Evolutionary conservation across 2,113 vertebrate genomes (phyloP).

Genomic region (Cyanoramphus novaezelandiae): DNA sequence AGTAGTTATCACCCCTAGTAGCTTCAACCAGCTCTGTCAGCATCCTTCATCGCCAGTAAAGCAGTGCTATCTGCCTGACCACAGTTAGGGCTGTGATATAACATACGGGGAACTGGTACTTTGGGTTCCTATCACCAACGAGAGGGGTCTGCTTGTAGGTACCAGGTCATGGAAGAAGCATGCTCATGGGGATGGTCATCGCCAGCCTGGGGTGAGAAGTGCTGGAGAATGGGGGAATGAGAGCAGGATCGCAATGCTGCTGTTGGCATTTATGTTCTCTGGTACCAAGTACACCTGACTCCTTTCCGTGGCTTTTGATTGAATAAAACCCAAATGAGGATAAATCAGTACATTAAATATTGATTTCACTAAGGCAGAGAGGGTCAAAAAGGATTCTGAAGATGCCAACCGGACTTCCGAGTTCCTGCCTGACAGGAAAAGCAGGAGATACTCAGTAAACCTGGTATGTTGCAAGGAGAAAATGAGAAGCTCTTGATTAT

Average conservation of each 20-base stretch:
- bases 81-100: not conserved
- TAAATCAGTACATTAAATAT: not conserved
- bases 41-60: not conserved
- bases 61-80: not conserved
- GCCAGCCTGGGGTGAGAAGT: not conserved
- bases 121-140: rapidly evolving
- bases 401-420: not conserved
- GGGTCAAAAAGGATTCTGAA: not conserved
- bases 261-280: not conserved
- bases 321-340: not conserved
- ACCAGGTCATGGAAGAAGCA: not conserved
- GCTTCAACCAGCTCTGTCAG: not conserved
- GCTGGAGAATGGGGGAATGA: not conserved
- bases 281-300: not conserved
- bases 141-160: not conserved
- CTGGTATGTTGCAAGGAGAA: not conserved
- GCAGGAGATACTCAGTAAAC: not conserved
- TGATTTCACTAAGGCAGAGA: not conserved
- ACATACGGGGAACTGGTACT: rapidly evolving
- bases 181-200: rapidly evolving
- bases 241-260: not conserved
- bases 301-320: not conserved
- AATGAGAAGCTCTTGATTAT: not conserved
- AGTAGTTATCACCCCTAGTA: not conserved
- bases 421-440: not conserved